These are phyloP conservation scores for Machimus rusticus DNA, from an alignment of 2,888 invertebrate genomes.

Conservation along the genomic window DNA sequence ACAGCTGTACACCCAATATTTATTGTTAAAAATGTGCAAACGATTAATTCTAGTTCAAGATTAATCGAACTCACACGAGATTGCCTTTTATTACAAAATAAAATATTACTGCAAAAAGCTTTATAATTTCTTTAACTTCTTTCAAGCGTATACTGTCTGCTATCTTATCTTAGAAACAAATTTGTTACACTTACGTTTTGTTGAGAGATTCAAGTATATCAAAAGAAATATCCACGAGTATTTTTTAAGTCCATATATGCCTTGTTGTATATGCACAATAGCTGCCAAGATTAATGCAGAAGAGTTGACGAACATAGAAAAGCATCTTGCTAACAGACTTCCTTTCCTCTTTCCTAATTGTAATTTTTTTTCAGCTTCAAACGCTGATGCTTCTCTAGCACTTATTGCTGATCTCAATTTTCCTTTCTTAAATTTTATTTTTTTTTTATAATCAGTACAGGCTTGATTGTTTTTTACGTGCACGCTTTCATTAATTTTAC, in stretches of 20 bases:
- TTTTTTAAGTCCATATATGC: conserved; percentile 60
- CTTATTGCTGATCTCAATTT: neutral
- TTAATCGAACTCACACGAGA: no score
- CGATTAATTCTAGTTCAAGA: no score
- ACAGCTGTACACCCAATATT: no score
- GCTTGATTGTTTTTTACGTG: conserved; percentile 40
- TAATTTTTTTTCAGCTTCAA: conserved; percentile 1
- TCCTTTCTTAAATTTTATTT: neutral
- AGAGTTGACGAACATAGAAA: neutral
- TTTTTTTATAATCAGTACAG: conserved; percentile 37
- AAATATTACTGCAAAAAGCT: neutral
- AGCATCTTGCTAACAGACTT: neutral
- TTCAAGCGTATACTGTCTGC: neutral
- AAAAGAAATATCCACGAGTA: conserved; percentile 64
- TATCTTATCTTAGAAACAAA: conserved; percentile 13
- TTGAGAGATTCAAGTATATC: conserved; percentile 63
- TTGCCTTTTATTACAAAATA: neutral
- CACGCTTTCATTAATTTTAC: conserved; percentile 9
- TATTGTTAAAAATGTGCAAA: no score
- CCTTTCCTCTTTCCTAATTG: neutral
- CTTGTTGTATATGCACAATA: conserved; percentile 49
- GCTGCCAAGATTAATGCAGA: neutral
- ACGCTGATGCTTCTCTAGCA: neutral
- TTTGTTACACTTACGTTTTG: conserved; percentile 59
- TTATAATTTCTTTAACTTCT: neutral